Evolutionary conservation across 2,113 vertebrate species (phyloP).

Genomic region (Myiozetetes cayanensis): DNA sequence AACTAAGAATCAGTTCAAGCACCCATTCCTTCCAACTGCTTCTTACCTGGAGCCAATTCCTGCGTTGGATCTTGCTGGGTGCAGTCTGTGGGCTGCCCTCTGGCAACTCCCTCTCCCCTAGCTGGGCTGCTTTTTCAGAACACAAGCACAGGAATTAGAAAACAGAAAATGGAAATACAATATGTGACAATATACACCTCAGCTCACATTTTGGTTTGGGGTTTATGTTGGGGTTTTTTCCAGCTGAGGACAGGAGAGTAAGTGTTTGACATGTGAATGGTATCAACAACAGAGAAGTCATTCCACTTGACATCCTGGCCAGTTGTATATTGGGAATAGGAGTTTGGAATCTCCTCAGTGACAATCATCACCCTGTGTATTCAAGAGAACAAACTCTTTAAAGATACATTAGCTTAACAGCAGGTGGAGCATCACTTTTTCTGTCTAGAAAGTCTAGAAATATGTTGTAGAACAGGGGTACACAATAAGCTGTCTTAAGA

Average conservation of each 20-base stretch:
- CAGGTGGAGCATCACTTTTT: background rate
- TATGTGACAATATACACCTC: background rate
- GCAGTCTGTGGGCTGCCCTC: slow-evolving; percentile 76
- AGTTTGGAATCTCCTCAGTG: background rate
- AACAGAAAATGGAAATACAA: background rate
- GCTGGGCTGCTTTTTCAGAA: slow-evolving; percentile 20
- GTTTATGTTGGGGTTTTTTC: background rate
- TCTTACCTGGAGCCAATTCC: slow-evolving; percentile 89
- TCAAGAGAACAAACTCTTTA: background rate
- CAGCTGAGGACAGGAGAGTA: background rate
- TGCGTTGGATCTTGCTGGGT: slow-evolving; percentile 83
- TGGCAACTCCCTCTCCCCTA: slow-evolving; percentile 54
- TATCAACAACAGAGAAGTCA: background rate
- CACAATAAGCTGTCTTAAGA: background rate
- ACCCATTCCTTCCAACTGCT: background rate
- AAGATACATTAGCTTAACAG: background rate
- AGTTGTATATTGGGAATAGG: background rate
- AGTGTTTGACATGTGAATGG: background rate
- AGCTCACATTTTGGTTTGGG: background rate
- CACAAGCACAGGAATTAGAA: background rate
- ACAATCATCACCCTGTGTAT: background rate
- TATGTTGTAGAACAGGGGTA: background rate
- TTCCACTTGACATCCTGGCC: background rate
- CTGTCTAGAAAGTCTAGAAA: background rate
- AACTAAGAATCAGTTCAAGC: background rate